Evolutionary conservation across 2,113 vertebrate species (phyloP).

Genomic region (Caracal caracal): DNA sequence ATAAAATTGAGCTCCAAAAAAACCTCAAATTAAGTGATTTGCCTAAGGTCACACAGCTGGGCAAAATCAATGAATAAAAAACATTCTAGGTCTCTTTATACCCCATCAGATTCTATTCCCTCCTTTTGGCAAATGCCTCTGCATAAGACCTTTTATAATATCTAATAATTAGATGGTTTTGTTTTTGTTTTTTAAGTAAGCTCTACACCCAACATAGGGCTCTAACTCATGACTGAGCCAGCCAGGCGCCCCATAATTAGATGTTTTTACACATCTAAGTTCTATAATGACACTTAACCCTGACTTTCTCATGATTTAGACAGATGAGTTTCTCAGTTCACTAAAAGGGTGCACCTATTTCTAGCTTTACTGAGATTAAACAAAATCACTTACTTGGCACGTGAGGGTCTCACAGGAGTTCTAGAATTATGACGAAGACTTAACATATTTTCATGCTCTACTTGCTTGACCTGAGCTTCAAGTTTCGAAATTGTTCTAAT

Average conservation of each 20-base stretch:
- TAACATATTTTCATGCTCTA: slow-evolving; percentile 93
- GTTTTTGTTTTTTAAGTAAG: not conserved
- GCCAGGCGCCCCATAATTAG: not conserved
- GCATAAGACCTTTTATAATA: fast-evolving
- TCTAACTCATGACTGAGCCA: not conserved
- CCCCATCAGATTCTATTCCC: too few species aligned
- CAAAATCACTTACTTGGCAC: slow-evolving; percentile 86
- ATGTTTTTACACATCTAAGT: not conserved
- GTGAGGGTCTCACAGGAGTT: slow-evolving; percentile 84
- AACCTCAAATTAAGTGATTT: not conserved
- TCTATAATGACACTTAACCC: not conserved
- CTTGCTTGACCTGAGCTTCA: slow-evolving; percentile 96
- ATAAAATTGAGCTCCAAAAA: not conserved
- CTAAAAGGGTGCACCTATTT: not conserved
- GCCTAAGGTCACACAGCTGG: not conserved
- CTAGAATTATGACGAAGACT: slow-evolving; percentile 86
- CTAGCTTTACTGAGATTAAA: not conserved
- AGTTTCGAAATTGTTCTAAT: slow-evolving; percentile 93
- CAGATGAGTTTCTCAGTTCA: not conserved
- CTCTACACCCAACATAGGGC: not conserved
- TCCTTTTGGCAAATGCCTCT: not conserved
- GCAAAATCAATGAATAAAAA: not conserved
- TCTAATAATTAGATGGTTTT: not conserved
- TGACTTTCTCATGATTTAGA: not conserved
- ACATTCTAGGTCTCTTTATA: not conserved